Evolutionary conservation across 2,888 invertebrate genomes (phyloP).

Genomic region (Gandaritis pyraliata): DNA sequence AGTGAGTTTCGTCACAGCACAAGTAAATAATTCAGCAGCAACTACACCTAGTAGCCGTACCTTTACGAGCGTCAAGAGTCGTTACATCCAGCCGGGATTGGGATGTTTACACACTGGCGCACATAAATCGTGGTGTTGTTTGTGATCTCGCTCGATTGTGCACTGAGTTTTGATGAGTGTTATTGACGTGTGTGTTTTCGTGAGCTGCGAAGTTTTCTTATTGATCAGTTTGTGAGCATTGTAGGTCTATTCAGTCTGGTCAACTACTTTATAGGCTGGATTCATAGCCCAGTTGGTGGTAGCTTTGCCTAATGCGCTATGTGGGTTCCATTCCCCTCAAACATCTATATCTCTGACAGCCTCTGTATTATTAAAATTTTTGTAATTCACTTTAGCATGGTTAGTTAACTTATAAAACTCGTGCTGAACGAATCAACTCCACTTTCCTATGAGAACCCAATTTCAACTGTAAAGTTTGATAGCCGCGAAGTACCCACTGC

Average conservation of each 20-base stretch:
- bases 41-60: conserved; percentile 15
- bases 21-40: conserved; percentile 11
- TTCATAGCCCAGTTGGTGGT: too few species aligned
- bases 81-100: conserved; percentile 39
- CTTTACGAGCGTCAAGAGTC: conserved; percentile 37
- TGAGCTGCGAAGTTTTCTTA: conserved; percentile 7
- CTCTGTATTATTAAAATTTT: too few species aligned
- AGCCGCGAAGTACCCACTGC: conserved; percentile 27
- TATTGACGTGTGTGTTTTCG: conserved; percentile 17
- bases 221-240: too few species aligned
- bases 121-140: conserved; percentile 50
- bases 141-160: conserved; percentile 41
- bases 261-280: too few species aligned
- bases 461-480: conserved; percentile 30
- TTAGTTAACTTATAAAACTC: conserved; percentile 8
- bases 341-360: too few species aligned
- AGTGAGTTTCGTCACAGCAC: too few species aligned
- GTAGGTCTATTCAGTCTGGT: too few species aligned
- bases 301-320: too few species aligned
- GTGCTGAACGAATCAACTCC: conserved; percentile 25
- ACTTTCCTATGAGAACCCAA: conserved; percentile 32
- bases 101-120: conserved; percentile 45
- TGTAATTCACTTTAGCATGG: background rate
- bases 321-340: too few species aligned
- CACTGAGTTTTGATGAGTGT: conserved; percentile 46